These are phyloP conservation scores for Drosophila pseudoananassae DNA, from an alignment of 1,140 invertebrate genomes.

Conservation along the genomic window DNA sequence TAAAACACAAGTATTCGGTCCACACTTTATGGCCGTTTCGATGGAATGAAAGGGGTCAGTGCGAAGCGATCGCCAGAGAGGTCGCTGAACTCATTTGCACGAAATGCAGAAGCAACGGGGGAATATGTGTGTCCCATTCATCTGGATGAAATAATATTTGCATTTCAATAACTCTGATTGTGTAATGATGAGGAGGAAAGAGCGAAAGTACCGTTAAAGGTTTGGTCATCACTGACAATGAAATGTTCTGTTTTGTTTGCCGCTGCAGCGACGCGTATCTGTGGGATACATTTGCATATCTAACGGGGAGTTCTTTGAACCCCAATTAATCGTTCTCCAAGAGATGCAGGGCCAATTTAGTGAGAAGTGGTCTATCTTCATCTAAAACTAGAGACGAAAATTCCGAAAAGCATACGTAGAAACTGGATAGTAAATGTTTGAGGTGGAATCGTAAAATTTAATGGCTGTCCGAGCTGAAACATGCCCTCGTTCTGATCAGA, in stretches of 20 bases:
- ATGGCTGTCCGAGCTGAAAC: slow-evolving; percentile 23
- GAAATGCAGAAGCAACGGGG: slow-evolving; percentile 12
- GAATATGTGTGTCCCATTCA: not conserved
- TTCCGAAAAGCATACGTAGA: slow-evolving; percentile 2
- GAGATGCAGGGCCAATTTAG: slow-evolving; percentile 34
- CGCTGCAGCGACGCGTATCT: slow-evolving; percentile 67
- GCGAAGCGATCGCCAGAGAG: slow-evolving; percentile 11
- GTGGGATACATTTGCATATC: slow-evolving; percentile 74
- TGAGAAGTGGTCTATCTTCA: slow-evolving; percentile 14
- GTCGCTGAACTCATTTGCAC: slow-evolving; percentile 58
- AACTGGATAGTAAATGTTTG: slow-evolving; percentile 24
- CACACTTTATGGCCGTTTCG: slow-evolving; percentile 7
- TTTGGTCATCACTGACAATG: slow-evolving; percentile 50
- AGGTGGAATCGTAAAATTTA: slow-evolving; percentile 33
- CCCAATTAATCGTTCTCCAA: slow-evolving; percentile 30
- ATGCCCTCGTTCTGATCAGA: slow-evolving; percentile 40
- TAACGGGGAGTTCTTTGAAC: slow-evolving; percentile 70
- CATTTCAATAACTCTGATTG: slow-evolving; percentile 74
- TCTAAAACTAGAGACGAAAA: slow-evolving; percentile 4
- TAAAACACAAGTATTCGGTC: slow-evolving; percentile 24
- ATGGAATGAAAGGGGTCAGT: not conserved
- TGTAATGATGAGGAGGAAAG: slow-evolving; percentile 39
- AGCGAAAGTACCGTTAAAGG: slow-evolving; percentile 61
- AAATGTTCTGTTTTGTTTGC: slow-evolving; percentile 32
- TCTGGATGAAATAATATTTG: slow-evolving; percentile 54